phyloP scores from a whole-genome alignment of 2,113 vertebrate species.

The Thunnus maccoyii region DNA sequence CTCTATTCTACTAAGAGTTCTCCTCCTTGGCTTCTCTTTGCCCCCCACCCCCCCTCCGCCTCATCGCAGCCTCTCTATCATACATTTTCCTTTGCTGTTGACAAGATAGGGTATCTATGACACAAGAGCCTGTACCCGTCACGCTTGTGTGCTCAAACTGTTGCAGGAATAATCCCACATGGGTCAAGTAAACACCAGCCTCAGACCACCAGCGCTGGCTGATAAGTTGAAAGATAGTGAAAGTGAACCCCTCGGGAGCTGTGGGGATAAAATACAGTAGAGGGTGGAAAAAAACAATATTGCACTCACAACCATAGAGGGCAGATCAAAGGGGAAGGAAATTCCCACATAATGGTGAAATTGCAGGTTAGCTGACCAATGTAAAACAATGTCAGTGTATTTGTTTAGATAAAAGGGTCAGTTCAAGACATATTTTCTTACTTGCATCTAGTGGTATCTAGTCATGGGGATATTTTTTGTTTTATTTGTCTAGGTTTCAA shows the following conservation, averaged over 20 bases:
- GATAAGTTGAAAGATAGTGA: constrained; percentile 60
- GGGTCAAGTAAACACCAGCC: constrained; percentile 54
- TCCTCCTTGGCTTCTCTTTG: neutral
- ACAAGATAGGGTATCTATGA: constrained; percentile 68
- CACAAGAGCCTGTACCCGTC: constrained; percentile 53
- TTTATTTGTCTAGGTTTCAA: no score
- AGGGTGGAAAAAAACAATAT: constrained; percentile 20
- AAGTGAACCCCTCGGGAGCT: constrained; percentile 46
- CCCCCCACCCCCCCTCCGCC: neutral
- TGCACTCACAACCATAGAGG: neutral
- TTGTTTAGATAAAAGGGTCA: constrained; percentile 14
- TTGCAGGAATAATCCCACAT: constrained; percentile 62
- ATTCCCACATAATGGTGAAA: constrained; percentile 33
- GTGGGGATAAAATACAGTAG: constrained; percentile 33
- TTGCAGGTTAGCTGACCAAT: constrained; percentile 25
- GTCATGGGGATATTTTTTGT: no score
- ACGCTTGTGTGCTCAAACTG: constrained; percentile 60
- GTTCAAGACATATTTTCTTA: neutral
- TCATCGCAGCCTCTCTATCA: constrained; percentile 59
- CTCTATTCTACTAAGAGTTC: constrained; percentile 28
- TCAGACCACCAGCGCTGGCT: constrained; percentile 62
- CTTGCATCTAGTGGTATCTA: no score
- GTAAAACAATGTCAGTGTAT: constrained; percentile 4
- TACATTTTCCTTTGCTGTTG: constrained; percentile 58
- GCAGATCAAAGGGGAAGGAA: constrained; percentile 53